A percentile compares a stretch with the other conserved stretches of the same genome.
Evolutionary conservation across 2,113 vertebrate genomes (phyloP).

Genomic region (Tylochromis polylepis): DNA sequence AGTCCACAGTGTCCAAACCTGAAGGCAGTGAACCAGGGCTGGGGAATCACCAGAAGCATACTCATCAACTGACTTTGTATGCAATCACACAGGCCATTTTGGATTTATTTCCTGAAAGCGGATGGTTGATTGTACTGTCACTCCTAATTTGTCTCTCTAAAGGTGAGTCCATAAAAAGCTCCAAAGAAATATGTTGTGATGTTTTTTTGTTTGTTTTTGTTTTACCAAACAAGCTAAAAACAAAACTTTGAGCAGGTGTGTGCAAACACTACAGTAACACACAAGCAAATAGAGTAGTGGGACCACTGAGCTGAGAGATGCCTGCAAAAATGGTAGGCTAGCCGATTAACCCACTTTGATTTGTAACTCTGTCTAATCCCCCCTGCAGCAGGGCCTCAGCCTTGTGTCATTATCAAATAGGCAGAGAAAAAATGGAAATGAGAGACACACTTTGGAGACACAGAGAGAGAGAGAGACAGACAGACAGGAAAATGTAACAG

Average conservation of each 20-base stretch:
- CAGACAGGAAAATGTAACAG: not conserved
- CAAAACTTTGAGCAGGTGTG: not conserved
- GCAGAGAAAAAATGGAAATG: not conserved
- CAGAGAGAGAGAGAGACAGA: not conserved
- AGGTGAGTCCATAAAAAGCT: not conserved
- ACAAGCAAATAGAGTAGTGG: not conserved
- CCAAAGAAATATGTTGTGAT: not conserved
- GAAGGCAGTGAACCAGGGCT: not conserved
- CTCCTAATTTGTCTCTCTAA: not conserved
- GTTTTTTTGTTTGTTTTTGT: not conserved
- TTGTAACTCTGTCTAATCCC: slow-evolving; percentile 51
- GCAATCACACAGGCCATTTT: not conserved
- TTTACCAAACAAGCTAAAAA: not conserved
- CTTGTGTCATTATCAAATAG: slow-evolving; percentile 29
- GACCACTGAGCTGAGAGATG: slow-evolving; percentile 9
- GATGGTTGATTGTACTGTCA: not conserved
- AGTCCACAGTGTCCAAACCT: not conserved
- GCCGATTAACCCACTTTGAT: slow-evolving; percentile 52
- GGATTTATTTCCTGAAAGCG: not conserved
- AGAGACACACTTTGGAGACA: not conserved
- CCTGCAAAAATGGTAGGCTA: slow-evolving; percentile 24
- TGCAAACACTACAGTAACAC: not conserved
- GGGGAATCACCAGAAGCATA: not conserved
- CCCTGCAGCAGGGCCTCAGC: slow-evolving; percentile 8
- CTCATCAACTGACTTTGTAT: not conserved